Percentiles rank a stretch among this genome's conserved stretches.
Conservation (phyloP, 1,140 invertebrate genomes). For the Apocrypta bakeri region DNA sequence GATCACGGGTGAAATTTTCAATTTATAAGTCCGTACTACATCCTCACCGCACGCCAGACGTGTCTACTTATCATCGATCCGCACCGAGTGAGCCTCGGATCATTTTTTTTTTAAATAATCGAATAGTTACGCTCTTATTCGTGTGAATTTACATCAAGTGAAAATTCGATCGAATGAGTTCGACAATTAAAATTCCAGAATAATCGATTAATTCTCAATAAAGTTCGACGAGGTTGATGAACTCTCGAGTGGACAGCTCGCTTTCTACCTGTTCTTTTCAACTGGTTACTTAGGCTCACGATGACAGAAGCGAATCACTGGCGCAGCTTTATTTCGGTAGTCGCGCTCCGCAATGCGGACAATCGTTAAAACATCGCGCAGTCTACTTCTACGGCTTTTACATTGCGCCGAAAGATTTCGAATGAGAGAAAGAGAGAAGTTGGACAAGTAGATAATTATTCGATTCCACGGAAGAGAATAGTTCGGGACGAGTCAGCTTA, state of each 20-base stretch:
- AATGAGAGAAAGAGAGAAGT: no score
- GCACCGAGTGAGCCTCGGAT: no score
- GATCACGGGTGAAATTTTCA: constrained; percentile 9
- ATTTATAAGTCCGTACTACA: background rate
- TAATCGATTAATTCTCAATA: constrained; percentile 45
- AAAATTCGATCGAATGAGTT: no score
- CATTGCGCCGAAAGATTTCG: no score
- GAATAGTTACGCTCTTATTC: no score
- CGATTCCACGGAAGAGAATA: no score
- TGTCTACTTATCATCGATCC: background rate
- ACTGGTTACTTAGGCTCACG: background rate
- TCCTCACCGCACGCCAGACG: background rate
- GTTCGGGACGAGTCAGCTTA: no score
- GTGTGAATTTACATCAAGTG: background rate
- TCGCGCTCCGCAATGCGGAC: background rate
- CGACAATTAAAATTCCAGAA: constrained; percentile 51
- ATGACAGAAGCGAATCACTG: constrained; percentile 37
- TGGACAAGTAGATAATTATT: no score
- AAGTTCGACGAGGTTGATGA: constrained; percentile 43
- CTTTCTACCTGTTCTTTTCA: constrained; percentile 35
- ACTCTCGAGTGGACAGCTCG: constrained; percentile 2
- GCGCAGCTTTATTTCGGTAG: constrained; percentile 33
- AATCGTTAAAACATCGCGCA: background rate
- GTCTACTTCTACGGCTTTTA: no score
- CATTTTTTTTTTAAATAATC: no score